Evolutionary conservation across 2,113 vertebrate species (phyloP).

Genomic region (Anarrhichthys ocellatus): DNA sequence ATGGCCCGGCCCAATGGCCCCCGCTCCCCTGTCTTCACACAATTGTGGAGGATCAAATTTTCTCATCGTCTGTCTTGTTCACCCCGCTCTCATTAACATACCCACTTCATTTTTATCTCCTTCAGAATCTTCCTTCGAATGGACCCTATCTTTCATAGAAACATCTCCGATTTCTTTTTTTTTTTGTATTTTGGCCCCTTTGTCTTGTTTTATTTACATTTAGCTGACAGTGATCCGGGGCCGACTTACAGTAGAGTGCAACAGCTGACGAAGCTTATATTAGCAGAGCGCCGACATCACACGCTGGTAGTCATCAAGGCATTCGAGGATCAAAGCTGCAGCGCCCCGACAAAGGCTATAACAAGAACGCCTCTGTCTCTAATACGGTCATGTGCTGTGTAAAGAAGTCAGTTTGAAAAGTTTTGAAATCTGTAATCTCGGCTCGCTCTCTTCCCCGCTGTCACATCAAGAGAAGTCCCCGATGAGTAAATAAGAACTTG

Average conservation of each 20-base stretch:
- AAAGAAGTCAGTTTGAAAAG: conserved; percentile 39
- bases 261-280: conserved; percentile 54
- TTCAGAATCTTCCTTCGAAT: neutral
- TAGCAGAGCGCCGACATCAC: conserved; percentile 35
- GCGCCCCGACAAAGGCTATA: conserved; percentile 31
- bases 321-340: conserved; percentile 43
- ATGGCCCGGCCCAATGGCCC: conserved; percentile 60
- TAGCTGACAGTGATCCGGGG: conserved; percentile 22
- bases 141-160: neutral
- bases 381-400: conserved; percentile 18
- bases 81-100: conserved; percentile 29
- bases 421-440: conserved; percentile 37
- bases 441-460: conserved; percentile 7
- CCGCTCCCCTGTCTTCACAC: conserved; percentile 63
- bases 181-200: neutral
- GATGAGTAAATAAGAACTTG: conserved; percentile 31
- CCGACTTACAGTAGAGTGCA: conserved; percentile 31
- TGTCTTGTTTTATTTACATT: conserved; percentile 34
- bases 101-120: neutral
- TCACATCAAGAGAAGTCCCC: conserved; percentile 33
- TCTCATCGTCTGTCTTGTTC: conserved; percentile 67
- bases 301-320: conserved; percentile 34
- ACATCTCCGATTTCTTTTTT: neutral
- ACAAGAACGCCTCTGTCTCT: conserved; percentile 50
- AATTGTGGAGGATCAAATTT: conserved; percentile 56